Percentiles rank a stretch among this genome's conserved stretches.
Evolutionary conservation across 2,888 invertebrate genomes (phyloP).

Genomic region (Idaea straminata): DNA sequence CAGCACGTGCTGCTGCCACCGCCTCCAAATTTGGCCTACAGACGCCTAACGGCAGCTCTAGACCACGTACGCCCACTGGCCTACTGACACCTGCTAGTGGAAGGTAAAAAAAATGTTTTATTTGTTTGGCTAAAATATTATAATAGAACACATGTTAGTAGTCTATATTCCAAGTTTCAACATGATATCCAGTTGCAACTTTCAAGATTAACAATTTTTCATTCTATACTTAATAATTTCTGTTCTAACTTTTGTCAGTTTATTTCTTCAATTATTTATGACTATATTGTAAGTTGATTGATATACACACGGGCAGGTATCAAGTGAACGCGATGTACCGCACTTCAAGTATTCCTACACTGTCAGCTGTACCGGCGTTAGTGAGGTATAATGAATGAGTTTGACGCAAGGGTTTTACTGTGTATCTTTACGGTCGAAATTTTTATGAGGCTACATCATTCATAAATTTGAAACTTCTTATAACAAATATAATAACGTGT

Average conservation of each 20-base stretch:
- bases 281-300: conserved; percentile 29
- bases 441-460: conserved; percentile 22
- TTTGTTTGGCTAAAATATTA: not conserved
- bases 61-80: conserved; percentile 88
- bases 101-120: conserved; percentile 76
- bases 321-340: conserved; percentile 89
- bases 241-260: not conserved
- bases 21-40: conserved; percentile 80
- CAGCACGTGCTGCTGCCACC: conserved; percentile 80
- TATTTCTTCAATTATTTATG: not conserved
- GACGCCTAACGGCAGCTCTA: conserved; percentile 82
- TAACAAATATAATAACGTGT: not conserved
- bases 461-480: not conserved
- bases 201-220: not conserved
- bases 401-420: conserved; percentile 57
- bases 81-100: conserved; percentile 87
- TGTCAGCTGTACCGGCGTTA: conserved; percentile 85
- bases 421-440: conserved; percentile 51
- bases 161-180: not conserved
- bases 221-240: not conserved
- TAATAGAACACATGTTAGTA: not conserved
- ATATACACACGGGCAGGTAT: conserved; percentile 71
- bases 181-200: not conserved
- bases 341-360: conserved; percentile 94
- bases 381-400: conserved; percentile 82